phyloP scores from a whole-genome alignment of 2,113 vertebrate genomes.

The Phoenicopterus ruber region DNA sequence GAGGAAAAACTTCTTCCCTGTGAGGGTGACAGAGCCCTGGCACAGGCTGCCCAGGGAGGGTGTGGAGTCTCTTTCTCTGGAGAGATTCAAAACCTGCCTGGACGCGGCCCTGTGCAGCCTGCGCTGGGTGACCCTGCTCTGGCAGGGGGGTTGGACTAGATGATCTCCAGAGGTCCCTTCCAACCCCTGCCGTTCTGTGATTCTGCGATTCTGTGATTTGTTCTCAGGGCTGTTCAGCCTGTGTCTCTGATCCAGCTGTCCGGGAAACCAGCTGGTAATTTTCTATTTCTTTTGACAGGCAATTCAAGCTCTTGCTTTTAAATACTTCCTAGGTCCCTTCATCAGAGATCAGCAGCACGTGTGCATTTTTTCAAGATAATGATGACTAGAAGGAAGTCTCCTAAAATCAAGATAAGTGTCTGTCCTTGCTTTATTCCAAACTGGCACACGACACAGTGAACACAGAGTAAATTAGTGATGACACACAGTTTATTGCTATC shows the following conservation, averaged over 20 bases:
- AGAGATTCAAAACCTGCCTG: no score
- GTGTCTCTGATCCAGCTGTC: not conserved
- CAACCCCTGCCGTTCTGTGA: no score
- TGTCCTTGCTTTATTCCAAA: not conserved
- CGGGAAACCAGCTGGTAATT: conserved; percentile 7
- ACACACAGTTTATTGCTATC: not conserved
- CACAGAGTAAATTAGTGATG: not conserved
- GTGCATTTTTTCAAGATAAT: not conserved
- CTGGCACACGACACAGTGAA: not conserved
- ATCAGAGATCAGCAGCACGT: not conserved
- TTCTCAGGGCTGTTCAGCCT: not conserved
- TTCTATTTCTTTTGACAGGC: not conserved
- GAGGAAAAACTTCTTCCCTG: no score
- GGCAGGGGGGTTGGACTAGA: no score
- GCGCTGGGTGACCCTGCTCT: no score
- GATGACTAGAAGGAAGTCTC: not conserved
- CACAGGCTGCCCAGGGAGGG: no score
- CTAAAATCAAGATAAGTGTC: not conserved
- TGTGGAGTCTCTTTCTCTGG: no score
- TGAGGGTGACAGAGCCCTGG: no score
- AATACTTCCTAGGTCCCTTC: not conserved
- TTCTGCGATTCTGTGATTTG: no score
- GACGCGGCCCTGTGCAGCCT: no score
- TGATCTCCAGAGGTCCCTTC: no score
- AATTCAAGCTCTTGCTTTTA: not conserved